Evolutionary conservation across 2,888 invertebrate genomes (phyloP).

Genomic region (Pyrrhosoma nymphula): DNA sequence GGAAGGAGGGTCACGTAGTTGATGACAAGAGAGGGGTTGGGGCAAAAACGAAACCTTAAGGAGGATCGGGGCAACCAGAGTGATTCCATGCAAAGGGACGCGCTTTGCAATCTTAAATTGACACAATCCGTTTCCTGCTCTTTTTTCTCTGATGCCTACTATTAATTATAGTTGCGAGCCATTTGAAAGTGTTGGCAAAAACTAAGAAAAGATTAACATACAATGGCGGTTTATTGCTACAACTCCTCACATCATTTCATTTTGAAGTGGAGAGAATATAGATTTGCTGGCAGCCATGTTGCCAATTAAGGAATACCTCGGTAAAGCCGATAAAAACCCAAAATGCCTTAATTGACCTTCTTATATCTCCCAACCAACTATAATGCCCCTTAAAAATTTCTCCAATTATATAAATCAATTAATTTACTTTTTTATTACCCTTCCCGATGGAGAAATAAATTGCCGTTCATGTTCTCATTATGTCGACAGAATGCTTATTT

Average conservation of each 20-base stretch:
- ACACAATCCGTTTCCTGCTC: neutral
- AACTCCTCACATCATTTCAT: constrained; percentile 31
- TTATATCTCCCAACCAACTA: neutral
- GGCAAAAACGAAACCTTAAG: neutral
- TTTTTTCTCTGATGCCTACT: neutral
- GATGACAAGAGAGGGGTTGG: neutral
- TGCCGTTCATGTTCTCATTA: neutral
- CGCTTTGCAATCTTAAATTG: constrained; percentile 38
- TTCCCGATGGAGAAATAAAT: neutral
- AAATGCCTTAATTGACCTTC: constrained; percentile 42
- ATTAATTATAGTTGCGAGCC: neutral
- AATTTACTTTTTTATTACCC: neutral
- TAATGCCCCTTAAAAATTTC: neutral
- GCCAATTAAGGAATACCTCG: constrained; percentile 57
- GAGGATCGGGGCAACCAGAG: constrained; percentile 28
- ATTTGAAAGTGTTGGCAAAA: neutral
- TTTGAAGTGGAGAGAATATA: constrained; percentile 38
- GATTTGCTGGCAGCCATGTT: constrained; percentile 33
- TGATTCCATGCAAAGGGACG: constrained; percentile 33
- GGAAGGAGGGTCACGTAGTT: constrained; percentile 11
- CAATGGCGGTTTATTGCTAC: constrained; percentile 41
- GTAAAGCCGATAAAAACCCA: constrained; percentile 15
- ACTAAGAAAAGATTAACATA: constrained; percentile 45
- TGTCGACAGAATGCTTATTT: neutral
- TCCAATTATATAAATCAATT: constrained; percentile 1